Percentiles rank a stretch among this genome's conserved stretches.
phyloP scores from a whole-genome alignment of 2,797 vertebrate species.

The Alectoris magna region DNA sequence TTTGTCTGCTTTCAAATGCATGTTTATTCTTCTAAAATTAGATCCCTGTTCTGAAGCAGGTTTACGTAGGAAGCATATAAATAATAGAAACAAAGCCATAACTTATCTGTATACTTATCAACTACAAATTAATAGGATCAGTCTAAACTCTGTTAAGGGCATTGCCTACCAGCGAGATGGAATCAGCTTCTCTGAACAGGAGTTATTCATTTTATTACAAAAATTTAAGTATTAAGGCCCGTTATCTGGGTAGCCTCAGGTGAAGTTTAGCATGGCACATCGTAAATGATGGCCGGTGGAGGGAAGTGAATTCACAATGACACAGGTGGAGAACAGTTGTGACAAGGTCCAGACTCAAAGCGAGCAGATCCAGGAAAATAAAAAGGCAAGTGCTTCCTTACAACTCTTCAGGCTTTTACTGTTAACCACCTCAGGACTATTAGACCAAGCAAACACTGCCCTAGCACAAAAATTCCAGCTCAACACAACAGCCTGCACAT shows the following conservation, averaged over 20 bases:
- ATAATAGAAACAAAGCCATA: constrained; percentile 43
- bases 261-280: background rate
- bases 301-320: background rate
- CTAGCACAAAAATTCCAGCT: background rate
- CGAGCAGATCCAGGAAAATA: background rate
- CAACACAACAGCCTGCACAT: background rate
- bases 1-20: constrained; percentile 66
- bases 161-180: background rate
- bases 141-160: constrained; percentile 15
- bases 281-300: background rate
- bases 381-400: background rate
- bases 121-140: background rate
- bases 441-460: constrained; percentile 3
- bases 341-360: constrained; percentile 8
- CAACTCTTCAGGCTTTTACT: background rate
- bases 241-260: background rate
- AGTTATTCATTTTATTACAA: background rate
- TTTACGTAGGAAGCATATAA: constrained; percentile 29
- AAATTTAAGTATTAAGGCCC: background rate
- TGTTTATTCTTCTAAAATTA: constrained; percentile 70
- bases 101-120: constrained; percentile 39
- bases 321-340: background rate
- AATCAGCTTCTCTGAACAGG: constrained; percentile 31
- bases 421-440: background rate
- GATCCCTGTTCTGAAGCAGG: constrained; percentile 46